phyloP scores from a whole-genome alignment of 2,797 vertebrate species.

The Todus mexicanus region DNA sequence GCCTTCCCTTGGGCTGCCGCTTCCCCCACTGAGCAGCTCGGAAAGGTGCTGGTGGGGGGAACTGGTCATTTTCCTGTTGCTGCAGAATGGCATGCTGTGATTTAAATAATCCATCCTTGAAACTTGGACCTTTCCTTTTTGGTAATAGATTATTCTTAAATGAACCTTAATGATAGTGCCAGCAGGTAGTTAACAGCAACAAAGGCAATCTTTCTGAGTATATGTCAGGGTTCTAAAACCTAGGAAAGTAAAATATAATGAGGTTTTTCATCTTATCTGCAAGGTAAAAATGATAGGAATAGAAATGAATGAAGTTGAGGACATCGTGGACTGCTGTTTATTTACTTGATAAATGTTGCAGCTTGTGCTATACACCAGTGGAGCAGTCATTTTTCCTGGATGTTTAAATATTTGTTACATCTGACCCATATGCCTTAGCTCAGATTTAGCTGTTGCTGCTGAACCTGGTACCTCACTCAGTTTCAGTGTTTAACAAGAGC shows the following conservation, averaged over 20 bases:
- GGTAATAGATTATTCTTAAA: slow-evolving; percentile 47
- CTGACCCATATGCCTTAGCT: neutral
- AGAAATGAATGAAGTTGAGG: neutral
- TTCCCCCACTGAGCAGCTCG: slow-evolving; percentile 17
- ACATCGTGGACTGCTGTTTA: neutral
- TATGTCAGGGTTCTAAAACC: slow-evolving; percentile 4
- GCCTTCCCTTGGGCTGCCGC: neutral
- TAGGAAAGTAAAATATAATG: slow-evolving; percentile 21
- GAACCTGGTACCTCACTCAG: neutral
- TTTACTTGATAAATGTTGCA: neutral
- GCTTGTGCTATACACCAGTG: neutral
- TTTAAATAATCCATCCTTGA: slow-evolving; percentile 33
- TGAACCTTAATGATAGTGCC: slow-evolving; percentile 20
- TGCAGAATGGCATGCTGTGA: slow-evolving; percentile 18
- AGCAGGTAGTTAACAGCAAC: slow-evolving; percentile 13
- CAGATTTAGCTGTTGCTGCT: neutral
- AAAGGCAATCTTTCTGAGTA: slow-evolving; percentile 5
- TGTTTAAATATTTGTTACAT: neutral
- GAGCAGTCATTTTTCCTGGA: neutral
- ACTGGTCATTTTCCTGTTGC: neutral
- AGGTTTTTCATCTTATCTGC: slow-evolving; percentile 17
- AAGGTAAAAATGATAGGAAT: slow-evolving; percentile 6
- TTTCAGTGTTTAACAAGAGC: neutral
- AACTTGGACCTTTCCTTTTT: slow-evolving; percentile 1
- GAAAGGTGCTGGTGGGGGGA: slow-evolving; percentile 33